Base-by-base conservation (phyloP, 2,888 invertebrate species). In the Pyrochroa serraticornis region DNA sequence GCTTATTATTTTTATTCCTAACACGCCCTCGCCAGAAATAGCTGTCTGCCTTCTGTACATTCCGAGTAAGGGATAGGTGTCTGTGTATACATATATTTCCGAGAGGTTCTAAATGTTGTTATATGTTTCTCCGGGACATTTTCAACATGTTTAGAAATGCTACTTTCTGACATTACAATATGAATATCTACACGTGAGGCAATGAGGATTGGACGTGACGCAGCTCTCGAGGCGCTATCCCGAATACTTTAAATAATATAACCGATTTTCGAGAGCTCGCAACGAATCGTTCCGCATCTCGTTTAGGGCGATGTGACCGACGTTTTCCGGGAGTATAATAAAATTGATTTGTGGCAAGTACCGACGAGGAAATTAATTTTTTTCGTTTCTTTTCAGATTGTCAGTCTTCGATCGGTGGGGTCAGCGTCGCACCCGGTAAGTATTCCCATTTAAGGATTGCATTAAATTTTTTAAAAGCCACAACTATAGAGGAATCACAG, bases 191-290 rank as follows among this genome's bases (percentile, higher is more conserved):
- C 63, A 65, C 69, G 69, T 69, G 69, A 69, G 61, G 68, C 69
- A 68, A 69, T 69, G 69, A 69, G 68, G 59, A 46, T 49, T 57
- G 67, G 60, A 69, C 69, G 69, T 69, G 69, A 65, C 61, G 57
- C 53, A 49, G 47, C 63, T 60, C 46, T 43, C 22, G 34, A 33
- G 51, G 42, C 22, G 22, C 56, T 54, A 48, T 33, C 42, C 47
- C 13, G 39, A 54, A 32, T 32, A 30, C 34, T 48, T 45, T 58
- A 46, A 58, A 58, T 47, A 46, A 46, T 31, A 36, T 42, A 54
- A 49, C 37, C 47, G 34, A 33, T 54, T 54, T 54, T 31, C 54
- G 22, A 54, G 39, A 8, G 41, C 56, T 48, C 34, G 47, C 44
- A 41, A 56, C 56, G 53, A 56, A 44, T 38, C 34, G 35, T 13